Evolutionary conservation across 2,797 vertebrate species (phyloP), one percentile per base, ranked within the genome.

Genomic region (Astyanax mexicanus): DNA sequence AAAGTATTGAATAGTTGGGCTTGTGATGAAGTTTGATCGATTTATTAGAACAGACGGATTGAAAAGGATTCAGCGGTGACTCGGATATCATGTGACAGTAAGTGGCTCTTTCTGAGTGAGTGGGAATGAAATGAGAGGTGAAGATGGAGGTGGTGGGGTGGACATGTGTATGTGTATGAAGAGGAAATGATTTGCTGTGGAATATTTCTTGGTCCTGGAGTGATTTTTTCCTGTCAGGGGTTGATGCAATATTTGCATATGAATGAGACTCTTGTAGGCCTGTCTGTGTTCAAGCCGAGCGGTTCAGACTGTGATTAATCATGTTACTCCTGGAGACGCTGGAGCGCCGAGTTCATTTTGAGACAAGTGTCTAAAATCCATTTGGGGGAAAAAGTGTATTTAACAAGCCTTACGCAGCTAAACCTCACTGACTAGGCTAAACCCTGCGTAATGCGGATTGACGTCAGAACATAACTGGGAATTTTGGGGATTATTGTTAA

Each of bases 31-130:
- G n/a, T n/a, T 32, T 2, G 29, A 32, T 32, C 5, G 29, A 2
- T 32, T 32, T 2, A 32, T 2, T 32, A 2, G 5, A 32, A 32
- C 32, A n/a, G n/a, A 2, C 32, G 5, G 29, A 32, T 32, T 32
- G 29, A 5, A 32, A 32, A 32, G 29, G 2, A 32, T 2, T 32
- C 29, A 32, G 5, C 5, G 5, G 32, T 32, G 29, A 32, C 29
- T 32, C 32, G 25, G 4, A 54, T 23, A 13, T 27, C 13, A 27
- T 29, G 25, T 17, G 70, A 83, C 82, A 87, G 79, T 83, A 67
- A 90, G 89, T 84, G 86, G 83, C 85, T 80, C 82, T 77, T 83
- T 84, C 83, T 74, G 79, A 84, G 77, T 71, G 51, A 75, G 69
- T 80, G 72, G 83, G 60, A 72, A 17, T n/a, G 11, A 21, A 23